Conservation (phyloP, 2,113 vertebrate genomes). For the Semnornis frantzii region DNA sequence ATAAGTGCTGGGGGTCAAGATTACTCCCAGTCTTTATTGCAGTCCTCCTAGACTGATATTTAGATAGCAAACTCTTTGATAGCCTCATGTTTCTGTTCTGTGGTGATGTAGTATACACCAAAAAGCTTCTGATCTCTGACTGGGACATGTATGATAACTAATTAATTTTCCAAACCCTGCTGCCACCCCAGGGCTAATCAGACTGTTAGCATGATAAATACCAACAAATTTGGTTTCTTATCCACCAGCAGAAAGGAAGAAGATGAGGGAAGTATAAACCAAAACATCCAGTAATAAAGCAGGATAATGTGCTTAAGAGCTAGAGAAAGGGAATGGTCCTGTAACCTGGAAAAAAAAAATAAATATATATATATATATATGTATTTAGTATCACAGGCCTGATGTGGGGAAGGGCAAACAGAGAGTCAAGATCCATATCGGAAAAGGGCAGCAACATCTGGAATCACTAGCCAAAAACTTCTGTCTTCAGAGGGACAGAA, state of each 20-base stretch:
- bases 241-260: background rate
- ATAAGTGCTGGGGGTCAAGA: no score
- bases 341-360: background rate
- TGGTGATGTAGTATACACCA: background rate
- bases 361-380: no score
- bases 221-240: background rate
- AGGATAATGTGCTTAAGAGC: background rate
- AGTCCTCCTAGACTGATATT: background rate
- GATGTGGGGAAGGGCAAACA: background rate
- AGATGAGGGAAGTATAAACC: background rate
- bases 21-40: background rate
- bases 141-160: background rate
- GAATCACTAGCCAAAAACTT: background rate
- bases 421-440: background rate
- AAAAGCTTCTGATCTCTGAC: background rate
- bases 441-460: background rate
- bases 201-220: background rate
- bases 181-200: background rate
- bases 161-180: background rate
- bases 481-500: background rate
- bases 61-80: background rate
- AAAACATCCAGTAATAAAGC: background rate
- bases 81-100: background rate
- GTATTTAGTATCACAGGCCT: background rate
- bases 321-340: background rate